These are phyloP conservation scores for Lepidurus packardi DNA, from an alignment of 1,140 invertebrate genomes.

Conservation along the genomic window DNA sequence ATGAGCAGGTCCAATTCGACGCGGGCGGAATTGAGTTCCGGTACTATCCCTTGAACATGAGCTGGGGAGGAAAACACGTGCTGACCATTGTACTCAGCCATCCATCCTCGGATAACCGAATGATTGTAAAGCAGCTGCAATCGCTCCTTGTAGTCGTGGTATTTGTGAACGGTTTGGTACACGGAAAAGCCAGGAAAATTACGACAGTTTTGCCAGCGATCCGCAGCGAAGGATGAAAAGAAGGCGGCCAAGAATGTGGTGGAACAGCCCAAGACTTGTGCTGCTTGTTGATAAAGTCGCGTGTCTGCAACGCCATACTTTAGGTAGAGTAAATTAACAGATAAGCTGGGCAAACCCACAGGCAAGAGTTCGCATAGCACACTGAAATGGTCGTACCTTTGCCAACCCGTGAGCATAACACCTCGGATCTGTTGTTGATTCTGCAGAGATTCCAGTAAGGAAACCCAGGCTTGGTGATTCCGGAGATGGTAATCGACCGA, in stretches of 20 bases:
- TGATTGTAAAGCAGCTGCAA: conserved; percentile 38
- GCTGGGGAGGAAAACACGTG: conserved; percentile 45
- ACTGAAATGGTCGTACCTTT: conserved; percentile 60
- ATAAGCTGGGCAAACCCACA: conserved; percentile 54
- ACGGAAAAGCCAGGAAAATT: conserved; percentile 43
- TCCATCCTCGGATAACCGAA: conserved; percentile 44
- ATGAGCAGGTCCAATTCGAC: conserved; percentile 40
- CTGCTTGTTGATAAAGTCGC: conserved; percentile 36
- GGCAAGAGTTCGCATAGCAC: conserved; percentile 61
- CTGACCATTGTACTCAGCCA: conserved; percentile 42
- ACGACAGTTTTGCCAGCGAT: conserved; percentile 40
- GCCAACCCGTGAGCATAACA: conserved; percentile 53
- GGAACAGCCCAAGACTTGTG: conserved; percentile 38
- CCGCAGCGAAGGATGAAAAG: conserved; percentile 38
- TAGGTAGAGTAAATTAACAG: conserved; percentile 39
- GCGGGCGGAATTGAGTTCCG: conserved; percentile 39
- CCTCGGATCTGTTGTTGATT: conserved; percentile 44
- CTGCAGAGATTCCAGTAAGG: conserved; percentile 23
- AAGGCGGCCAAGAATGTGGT: conserved; percentile 39
- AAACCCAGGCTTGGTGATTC: conserved; percentile 48
- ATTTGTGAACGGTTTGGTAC: conserved; percentile 36
- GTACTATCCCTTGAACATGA: conserved; percentile 41
- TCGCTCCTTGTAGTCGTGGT: conserved; percentile 30
- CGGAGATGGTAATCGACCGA: conserved; percentile 47
- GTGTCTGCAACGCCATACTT: conserved; percentile 35